These are phyloP conservation scores for Clusia tigrina DNA, from an alignment of 2,888 invertebrate species.

Conservation along the genomic window DNA sequence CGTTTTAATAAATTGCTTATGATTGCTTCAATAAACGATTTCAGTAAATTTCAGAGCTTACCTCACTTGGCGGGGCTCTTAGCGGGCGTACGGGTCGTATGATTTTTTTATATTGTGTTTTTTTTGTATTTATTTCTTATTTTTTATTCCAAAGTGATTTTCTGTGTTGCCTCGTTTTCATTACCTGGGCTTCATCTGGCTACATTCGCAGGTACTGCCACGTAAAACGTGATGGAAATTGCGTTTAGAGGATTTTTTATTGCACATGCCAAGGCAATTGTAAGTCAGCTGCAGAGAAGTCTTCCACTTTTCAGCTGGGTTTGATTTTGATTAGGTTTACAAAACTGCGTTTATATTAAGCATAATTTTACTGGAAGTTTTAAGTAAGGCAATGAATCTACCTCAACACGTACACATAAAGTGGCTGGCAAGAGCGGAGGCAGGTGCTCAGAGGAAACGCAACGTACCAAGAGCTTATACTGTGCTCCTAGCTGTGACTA, in stretches of 20 bases:
- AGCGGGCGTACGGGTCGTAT: neutral
- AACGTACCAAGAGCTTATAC: no score
- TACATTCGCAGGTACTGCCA: neutral
- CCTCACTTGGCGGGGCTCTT: neutral
- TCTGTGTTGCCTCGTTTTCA: neutral
- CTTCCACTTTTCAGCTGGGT: neutral
- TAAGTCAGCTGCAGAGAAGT: neutral
- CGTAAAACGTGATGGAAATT: neutral
- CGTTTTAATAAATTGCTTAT: constrained; percentile 49
- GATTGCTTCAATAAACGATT: constrained; percentile 45
- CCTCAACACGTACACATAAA: no score
- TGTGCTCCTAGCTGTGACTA: no score
- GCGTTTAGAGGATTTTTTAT: neutral
- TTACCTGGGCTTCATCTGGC: neutral
- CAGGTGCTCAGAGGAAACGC: no score
- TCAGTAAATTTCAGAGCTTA: neutral
- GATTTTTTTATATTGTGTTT: neutral
- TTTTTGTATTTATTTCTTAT: neutral
- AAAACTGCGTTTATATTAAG: neutral
- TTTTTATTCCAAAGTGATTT: neutral
- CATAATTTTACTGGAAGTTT: neutral
- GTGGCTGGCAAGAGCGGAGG: no score
- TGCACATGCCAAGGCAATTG: neutral
- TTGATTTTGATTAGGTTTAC: neutral
- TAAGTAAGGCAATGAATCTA: neutral